Conservation (phyloP, 1,140 invertebrate species). For the Zaprionus lachaisei region DNA sequence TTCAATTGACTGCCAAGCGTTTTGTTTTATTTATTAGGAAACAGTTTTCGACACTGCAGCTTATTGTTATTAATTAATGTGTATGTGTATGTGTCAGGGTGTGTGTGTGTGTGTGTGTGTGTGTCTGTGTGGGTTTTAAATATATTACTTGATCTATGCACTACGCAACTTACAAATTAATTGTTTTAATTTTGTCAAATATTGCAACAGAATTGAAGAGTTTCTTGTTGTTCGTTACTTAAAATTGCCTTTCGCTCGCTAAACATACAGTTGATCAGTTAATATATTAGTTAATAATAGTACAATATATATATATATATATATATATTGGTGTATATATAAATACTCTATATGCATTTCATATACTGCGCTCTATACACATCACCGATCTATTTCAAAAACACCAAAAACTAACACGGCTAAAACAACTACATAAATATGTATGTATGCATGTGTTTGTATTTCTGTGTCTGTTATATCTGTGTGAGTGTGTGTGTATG, state of each 20-base stretch:
- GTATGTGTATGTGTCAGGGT: conserved; percentile 26
- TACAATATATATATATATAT: conserved; percentile 71
- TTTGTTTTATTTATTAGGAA: conserved; percentile 67
- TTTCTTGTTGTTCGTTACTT: conserved; percentile 36
- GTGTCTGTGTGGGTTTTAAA: conserved; percentile 10
- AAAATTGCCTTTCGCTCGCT: conserved; percentile 69
- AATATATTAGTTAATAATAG: conserved; percentile 76
- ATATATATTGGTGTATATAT: conserved; percentile 45
- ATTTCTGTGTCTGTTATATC: conserved; percentile 22
- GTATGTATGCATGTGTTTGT: conserved; percentile 38
- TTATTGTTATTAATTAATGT: conserved; percentile 50
- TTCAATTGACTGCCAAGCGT: conserved; percentile 67
- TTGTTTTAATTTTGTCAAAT: conserved; percentile 44
- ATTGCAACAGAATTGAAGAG: conserved; percentile 72
- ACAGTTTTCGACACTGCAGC: conserved; percentile 41
- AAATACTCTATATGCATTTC: conserved; percentile 53
- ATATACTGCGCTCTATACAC: conserved; percentile 73
- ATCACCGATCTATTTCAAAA: conserved; percentile 72
- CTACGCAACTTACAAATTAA: conserved; percentile 71
- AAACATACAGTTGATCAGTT: conserved; percentile 61
- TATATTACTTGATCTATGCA: conserved; percentile 49
- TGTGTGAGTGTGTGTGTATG: conserved; percentile 28
- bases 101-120: neutral
- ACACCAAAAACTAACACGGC: conserved; percentile 80
- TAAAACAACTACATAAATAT: conserved; percentile 74